Percentiles rank a stretch among this genome's conserved stretches.
phyloP scores from a whole-genome alignment of 2,797 vertebrate genomes.

The Heteromormyrus szaboi region DNA sequence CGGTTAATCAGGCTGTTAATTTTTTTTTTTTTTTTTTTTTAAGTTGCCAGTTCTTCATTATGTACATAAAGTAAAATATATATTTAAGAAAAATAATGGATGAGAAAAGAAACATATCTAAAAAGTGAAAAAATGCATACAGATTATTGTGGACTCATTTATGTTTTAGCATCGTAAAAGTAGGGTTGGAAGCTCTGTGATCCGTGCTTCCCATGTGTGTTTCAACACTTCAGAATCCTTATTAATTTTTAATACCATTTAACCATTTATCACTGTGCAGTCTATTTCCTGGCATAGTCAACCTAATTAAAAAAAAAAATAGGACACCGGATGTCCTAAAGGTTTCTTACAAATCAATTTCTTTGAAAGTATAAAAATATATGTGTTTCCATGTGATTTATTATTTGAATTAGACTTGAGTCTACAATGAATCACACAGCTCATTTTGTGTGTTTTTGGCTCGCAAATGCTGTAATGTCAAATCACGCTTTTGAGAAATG shows the following conservation, averaged over 20 bases:
- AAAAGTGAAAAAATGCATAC: neutral
- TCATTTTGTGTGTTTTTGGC: neutral
- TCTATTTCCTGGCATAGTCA: neutral
- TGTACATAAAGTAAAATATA: slow-evolving; percentile 43
- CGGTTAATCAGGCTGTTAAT: slow-evolving; percentile 62
- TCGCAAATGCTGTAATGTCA: neutral
- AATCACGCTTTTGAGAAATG: neutral
- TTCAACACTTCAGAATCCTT: neutral
- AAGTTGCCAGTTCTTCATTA: slow-evolving; percentile 61
- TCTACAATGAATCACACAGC: neutral
- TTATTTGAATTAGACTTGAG: slow-evolving; percentile 1
- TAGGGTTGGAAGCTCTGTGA: neutral
- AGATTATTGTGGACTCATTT: neutral
- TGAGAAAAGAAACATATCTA: slow-evolving; percentile 1
- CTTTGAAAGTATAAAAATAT: neutral
- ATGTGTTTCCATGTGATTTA: neutral
- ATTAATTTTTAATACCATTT: slow-evolving; percentile 13
- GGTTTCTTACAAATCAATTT: neutral
- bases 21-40: slow-evolving; percentile 47
- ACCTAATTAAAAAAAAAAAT: neutral
- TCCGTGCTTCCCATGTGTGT: neutral
- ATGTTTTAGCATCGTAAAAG: neutral
- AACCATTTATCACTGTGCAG: neutral
- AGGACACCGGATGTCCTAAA: neutral
- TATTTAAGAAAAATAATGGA: slow-evolving; percentile 10